Conservation (phyloP, 2,797 vertebrate genomes). For the Catostomus latipinnis region DNA sequence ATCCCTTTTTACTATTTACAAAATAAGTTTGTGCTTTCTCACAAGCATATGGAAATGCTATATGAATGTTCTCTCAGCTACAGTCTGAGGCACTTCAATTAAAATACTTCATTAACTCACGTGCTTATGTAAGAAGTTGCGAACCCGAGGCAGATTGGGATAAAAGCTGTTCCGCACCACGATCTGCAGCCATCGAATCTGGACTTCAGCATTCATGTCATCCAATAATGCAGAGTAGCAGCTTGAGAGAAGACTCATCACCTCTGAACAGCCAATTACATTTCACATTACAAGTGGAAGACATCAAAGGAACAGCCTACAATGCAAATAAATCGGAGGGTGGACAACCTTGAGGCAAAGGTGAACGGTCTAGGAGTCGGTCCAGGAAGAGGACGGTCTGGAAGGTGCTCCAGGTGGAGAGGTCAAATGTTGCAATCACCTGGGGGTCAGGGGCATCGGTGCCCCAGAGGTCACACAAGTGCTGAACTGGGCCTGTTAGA, state of each 20-base stretch:
- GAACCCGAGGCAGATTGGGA: slow-evolving; percentile 87
- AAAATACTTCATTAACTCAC: slow-evolving; percentile 71
- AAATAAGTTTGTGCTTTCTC: neutral
- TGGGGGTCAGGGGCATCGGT: slow-evolving; percentile 76
- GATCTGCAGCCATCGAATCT: slow-evolving; percentile 94
- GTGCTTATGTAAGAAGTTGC: slow-evolving; percentile 92
- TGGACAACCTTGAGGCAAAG: slow-evolving; percentile 81
- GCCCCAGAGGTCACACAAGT: slow-evolving; percentile 88
- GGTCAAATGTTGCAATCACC: slow-evolving; percentile 80
- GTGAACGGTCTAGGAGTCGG: slow-evolving; percentile 89
- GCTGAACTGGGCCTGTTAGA: slow-evolving; percentile 87
- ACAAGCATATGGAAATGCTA: neutral
- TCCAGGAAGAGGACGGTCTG: slow-evolving; percentile 95
- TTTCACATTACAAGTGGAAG: slow-evolving; percentile 40
- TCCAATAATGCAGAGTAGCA: slow-evolving; percentile 90
- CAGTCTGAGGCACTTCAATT: neutral
- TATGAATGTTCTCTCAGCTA: slow-evolving; percentile 2
- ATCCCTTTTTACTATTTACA: neutral
- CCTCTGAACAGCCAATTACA: slow-evolving; percentile 72
- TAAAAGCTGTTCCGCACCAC: slow-evolving; percentile 92
- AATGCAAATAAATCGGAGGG: neutral
- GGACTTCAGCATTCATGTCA: slow-evolving; percentile 92
- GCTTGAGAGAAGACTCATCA: slow-evolving; percentile 85
- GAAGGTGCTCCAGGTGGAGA: slow-evolving; percentile 93
- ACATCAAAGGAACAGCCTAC: neutral